phyloP scores from a whole-genome alignment of 2,888 invertebrate genomes.

The Dinocampus coccinellae region DNA sequence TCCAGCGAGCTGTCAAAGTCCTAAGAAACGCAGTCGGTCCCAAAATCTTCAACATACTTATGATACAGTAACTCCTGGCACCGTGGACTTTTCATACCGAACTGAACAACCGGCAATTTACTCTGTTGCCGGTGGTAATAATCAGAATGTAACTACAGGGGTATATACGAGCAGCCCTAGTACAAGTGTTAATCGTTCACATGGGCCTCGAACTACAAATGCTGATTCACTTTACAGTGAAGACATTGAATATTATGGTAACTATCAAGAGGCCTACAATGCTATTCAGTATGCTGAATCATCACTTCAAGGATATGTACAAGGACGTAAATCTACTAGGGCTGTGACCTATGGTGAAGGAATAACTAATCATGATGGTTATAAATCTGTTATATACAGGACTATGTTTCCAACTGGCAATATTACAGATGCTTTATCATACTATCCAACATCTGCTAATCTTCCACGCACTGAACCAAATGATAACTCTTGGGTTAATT shows the following conservation, averaged over 20 bases:
- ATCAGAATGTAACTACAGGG: conserved; percentile 80
- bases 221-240: conserved; percentile 74
- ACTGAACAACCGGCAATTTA: conserved; percentile 78
- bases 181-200: conserved; percentile 67
- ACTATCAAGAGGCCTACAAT: conserved; percentile 63
- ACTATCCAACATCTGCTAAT: conserved; percentile 81
- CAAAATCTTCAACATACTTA: conserved; percentile 60
- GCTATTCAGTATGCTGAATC: conserved; percentile 67
- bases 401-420: conserved; percentile 79
- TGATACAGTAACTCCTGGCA: conserved; percentile 58
- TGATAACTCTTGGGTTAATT: conserved; percentile 75
- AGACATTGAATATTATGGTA: conserved; percentile 75
- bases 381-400: conserved; percentile 76
- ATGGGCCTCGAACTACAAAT: conserved; percentile 73
- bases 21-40: conserved; percentile 68
- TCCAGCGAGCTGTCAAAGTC: conserved; percentile 68
- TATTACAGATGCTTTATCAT: conserved; percentile 84
- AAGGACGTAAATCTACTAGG: conserved; percentile 53
- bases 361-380: conserved; percentile 75
- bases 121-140: conserved; percentile 81
- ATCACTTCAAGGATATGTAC: conserved; percentile 61
- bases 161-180: conserved; percentile 80
- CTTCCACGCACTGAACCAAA: conserved; percentile 72
- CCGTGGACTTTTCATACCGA: conserved; percentile 69
- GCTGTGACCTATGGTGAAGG: conserved; percentile 70